These are phyloP conservation scores for Oscheius myriophilus DNA, from an alignment of 2,888 invertebrate genomes.

Conservation along the genomic window DNA sequence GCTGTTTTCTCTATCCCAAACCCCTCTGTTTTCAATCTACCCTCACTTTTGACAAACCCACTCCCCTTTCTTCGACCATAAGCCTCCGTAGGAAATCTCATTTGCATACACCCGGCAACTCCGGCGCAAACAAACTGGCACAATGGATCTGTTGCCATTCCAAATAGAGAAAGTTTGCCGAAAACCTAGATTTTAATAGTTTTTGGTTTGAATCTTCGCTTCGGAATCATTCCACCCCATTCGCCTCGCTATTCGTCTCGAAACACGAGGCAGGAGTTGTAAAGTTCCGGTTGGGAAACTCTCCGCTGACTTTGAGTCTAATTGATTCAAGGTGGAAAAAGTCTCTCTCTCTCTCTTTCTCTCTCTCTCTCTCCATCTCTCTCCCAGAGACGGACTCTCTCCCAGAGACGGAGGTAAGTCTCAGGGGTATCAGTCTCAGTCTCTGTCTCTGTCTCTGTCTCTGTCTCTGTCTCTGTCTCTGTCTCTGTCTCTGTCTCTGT, in stretches of 20 bases:
- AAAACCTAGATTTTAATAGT: not conserved
- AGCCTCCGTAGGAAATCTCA: too few species aligned
- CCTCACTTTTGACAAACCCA: too few species aligned
- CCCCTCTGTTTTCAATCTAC: not conserved
- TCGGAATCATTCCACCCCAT: not conserved
- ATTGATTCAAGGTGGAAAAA: not conserved
- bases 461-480: not conserved
- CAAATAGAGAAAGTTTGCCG: not conserved
- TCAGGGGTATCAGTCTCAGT: not conserved
- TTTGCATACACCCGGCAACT: too few species aligned
- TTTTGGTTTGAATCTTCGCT: not conserved
- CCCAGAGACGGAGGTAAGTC: not conserved
- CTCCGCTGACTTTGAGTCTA: not conserved
- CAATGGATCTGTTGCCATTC: not conserved
- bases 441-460: slow-evolving; percentile 1
- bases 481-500: not conserved
- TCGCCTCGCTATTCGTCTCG: not conserved
- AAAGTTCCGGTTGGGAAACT: not conserved
- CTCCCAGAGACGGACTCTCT: not conserved
- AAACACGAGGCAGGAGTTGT: not conserved
- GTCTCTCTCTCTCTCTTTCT: slow-evolving; percentile 2
- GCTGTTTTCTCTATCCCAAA: too few species aligned
- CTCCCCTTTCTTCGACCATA: not conserved
- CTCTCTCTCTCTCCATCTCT: slow-evolving; percentile 7
- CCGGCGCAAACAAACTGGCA: too few species aligned